Evolutionary conservation across 2,113 vertebrate species (phyloP).

Genomic region (Aphyosemion australe): DNA sequence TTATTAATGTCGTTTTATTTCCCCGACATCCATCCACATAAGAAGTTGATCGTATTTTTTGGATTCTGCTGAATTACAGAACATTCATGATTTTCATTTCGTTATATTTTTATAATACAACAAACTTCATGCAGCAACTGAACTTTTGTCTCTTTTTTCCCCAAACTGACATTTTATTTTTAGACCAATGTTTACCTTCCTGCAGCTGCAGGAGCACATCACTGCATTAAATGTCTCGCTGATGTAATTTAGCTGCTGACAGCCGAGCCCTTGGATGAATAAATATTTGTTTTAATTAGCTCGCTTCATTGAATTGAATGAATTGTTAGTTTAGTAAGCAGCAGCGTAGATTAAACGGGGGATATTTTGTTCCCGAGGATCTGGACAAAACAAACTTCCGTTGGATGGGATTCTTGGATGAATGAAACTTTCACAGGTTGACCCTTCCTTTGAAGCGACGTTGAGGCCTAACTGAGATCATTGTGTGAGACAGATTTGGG

Average conservation of each 20-base stretch:
- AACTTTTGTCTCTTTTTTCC: too few relatives aligned
- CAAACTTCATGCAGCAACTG: neutral
- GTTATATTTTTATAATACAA: neutral
- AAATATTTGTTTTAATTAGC: neutral
- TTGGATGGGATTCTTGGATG: slow-evolving; percentile 8
- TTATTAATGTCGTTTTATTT: too few relatives aligned
- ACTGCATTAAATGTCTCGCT: neutral
- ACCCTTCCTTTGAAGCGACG: slow-evolving; percentile 40
- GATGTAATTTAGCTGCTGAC: neutral
- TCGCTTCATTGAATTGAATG: neutral
- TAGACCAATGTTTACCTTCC: too few relatives aligned
- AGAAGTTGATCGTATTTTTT: neutral
- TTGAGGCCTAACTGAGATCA: slow-evolving; percentile 59
- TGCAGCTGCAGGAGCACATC: too few relatives aligned
- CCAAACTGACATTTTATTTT: too few relatives aligned
- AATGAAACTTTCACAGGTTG: slow-evolving; percentile 22
- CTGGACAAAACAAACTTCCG: slow-evolving; percentile 25
- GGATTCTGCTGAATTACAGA: too few relatives aligned
- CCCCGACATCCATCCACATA: too few relatives aligned
- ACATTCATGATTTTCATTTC: too few relatives aligned
- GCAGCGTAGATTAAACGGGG: too few relatives aligned
- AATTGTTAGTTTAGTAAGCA: neutral
- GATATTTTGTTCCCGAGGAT: neutral
- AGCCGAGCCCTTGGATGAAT: neutral
- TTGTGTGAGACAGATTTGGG: slow-evolving; percentile 55